Evolutionary conservation across 2,888 invertebrate genomes (phyloP), one percentile per base, ranked within the genome.

Genomic region (Criorhina ranunculi): DNA sequence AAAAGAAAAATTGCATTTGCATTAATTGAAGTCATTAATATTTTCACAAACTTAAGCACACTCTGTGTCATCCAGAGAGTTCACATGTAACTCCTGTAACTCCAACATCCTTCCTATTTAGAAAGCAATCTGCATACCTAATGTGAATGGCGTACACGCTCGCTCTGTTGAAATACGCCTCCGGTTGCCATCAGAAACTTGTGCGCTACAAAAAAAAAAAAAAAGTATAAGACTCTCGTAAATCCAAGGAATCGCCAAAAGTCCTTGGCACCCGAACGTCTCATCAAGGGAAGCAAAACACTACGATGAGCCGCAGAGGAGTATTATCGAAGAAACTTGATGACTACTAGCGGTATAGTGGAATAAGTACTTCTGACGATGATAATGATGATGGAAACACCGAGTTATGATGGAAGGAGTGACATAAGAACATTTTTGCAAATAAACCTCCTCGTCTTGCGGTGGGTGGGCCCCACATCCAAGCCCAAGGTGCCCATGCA

Each of bases 21-120:
- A 83, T 83, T 79, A 83, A 83, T 83, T 83, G 73, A 79, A 79
- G 79, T 69, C 73, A 83, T 83, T 83, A 83, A 83, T 83, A 64
- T 62, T 69, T 79, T 62, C 72, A 51, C 78, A 60, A 83, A 78
- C 55, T 78, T 78, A 67, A 73, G 66, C 60, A 67, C 62, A 53
- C 67, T 66, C 51, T 42, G 53, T 69, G 73, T 72, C 79, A 83
- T 79, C 57, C 49, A 55, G 57, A 55, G 49, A 64, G 79, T 79
- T 83, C 79, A 73, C 62, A 64, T 83, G 69, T 83, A 79, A 79
- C 72, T 77, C 82, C 33, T 59, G 77, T 40, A 72, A 72, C 62
- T 73, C 49, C 67, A 59, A 60, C 64, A 69, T 35, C 62, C 62
- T 37, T 69, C 46, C 42, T 64, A 73, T 77, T 83, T 83, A 67